Conservation (phyloP, 2,797 vertebrate species). For the Mastacembelus armatus region DNA sequence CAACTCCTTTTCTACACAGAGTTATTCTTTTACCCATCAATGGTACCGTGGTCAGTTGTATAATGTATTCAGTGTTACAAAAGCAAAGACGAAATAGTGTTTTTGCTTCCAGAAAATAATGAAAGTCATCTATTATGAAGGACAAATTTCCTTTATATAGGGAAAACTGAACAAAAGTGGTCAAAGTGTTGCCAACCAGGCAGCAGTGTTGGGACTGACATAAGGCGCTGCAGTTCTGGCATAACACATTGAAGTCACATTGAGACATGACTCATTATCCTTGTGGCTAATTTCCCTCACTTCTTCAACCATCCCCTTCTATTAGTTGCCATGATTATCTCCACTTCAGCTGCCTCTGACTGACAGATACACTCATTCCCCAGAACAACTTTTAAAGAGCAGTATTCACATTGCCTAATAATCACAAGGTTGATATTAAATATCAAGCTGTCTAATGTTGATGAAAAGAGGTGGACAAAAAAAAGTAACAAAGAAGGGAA, state of each 20-base stretch:
- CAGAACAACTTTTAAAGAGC: slow-evolving; percentile 8
- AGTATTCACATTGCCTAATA: slow-evolving; percentile 23
- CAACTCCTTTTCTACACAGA: neutral
- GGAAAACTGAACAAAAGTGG: slow-evolving; percentile 39
- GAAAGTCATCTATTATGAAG: slow-evolving; percentile 27
- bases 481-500: too few species aligned
- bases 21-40: neutral
- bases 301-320: slow-evolving; percentile 34
- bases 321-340: slow-evolving; percentile 52
- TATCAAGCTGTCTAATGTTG: slow-evolving; percentile 14
- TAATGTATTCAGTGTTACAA: slow-evolving; percentile 2
- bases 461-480: neutral
- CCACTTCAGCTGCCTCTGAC: slow-evolving; percentile 33
- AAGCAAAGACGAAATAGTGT: neutral
- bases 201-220: slow-evolving; percentile 53
- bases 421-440: slow-evolving; percentile 4
- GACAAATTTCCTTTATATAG: neutral
- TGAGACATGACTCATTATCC: slow-evolving; percentile 74
- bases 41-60: neutral
- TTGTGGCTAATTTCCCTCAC: slow-evolving; percentile 56
- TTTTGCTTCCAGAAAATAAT: neutral
- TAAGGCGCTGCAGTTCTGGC: slow-evolving; percentile 52
- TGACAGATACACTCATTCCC: slow-evolving; percentile 14
- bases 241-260: slow-evolving; percentile 53
- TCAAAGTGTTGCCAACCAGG: slow-evolving; percentile 42